A percentile compares a stretch with the other conserved stretches of the same genome.
Conservation (phyloP, 2,113 vertebrate species). For the Siniperca chuatsi region DNA sequence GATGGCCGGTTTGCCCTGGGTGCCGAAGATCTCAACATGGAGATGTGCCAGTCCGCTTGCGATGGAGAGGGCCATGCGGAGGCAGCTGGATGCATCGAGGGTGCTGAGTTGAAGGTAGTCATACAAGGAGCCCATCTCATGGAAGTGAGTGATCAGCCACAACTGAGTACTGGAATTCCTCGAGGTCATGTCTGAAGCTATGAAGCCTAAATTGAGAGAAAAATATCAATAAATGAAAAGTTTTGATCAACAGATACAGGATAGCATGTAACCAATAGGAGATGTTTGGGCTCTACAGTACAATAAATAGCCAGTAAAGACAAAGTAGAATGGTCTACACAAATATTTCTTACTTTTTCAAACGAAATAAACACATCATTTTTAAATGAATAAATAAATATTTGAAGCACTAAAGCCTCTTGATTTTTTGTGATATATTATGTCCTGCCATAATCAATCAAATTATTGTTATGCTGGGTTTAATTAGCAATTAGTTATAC, state of each 20-base stretch:
- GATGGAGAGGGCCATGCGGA: conserved; percentile 94
- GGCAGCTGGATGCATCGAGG: conserved; percentile 92
- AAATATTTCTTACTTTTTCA: background rate
- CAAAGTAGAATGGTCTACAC: background rate
- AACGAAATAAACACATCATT: background rate
- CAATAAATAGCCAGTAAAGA: background rate
- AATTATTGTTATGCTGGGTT: background rate
- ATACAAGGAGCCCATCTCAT: conserved; percentile 97
- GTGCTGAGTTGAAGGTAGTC: conserved; percentile 97
- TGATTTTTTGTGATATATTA: background rate
- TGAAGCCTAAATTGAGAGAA: conserved; percentile 86
- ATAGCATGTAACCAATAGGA: background rate
- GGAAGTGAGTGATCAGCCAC: conserved; percentile 98
- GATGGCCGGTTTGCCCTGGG: conserved; percentile 97
- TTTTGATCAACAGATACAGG: background rate
- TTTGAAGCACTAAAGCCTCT: background rate
- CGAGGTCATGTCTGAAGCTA: conserved; percentile 98
- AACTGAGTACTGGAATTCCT: conserved; percentile 98
- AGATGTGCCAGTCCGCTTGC: conserved; percentile 95
- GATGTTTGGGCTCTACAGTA: background rate
- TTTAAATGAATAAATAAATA: background rate
- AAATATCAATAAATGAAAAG: background rate
- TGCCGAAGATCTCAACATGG: conserved; percentile 99
- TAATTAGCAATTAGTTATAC: background rate
- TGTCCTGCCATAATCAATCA: background rate